Percentiles rank a stretch among this genome's conserved stretches.
phyloP scores from a whole-genome alignment of 2,113 vertebrate genomes.

The Hyaena hyaena region DNA sequence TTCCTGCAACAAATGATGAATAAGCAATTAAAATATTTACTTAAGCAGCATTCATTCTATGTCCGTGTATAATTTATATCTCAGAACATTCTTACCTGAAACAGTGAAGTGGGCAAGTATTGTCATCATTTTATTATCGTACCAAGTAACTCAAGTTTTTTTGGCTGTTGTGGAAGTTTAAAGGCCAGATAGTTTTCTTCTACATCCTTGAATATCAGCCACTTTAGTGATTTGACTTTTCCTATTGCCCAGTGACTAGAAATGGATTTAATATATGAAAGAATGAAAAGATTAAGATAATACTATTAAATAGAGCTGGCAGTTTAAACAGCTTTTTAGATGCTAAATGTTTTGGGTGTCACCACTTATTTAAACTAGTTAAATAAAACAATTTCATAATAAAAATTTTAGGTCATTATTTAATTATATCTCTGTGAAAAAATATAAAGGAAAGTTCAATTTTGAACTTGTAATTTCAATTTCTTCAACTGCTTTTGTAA shows the following conservation, averaged over 20 bases:
- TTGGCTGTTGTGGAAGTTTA: background rate
- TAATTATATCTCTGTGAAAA: background rate
- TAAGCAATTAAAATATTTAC: conserved; percentile 43
- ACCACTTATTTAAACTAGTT: background rate
- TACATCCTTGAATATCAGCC: conserved; percentile 24
- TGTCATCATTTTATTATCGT: background rate
- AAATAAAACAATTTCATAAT: background rate
- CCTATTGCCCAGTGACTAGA: background rate
- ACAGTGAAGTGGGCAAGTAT: conserved; percentile 41
- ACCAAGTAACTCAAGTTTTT: background rate
- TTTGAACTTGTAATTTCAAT: background rate
- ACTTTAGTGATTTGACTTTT: conserved; percentile 59
- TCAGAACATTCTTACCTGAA: background rate
- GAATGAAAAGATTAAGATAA: background rate
- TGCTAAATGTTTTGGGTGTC: background rate
- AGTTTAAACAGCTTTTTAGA: background rate
- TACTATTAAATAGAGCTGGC: background rate
- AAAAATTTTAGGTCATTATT: background rate
- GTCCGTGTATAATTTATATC: background rate
- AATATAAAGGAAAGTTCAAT: background rate
- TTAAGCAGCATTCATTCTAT: background rate
- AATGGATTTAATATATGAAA: conserved; percentile 31
- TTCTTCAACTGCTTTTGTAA: background rate
- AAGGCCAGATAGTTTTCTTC: background rate
- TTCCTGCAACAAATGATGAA: conserved; percentile 23